Conservation (phyloP, 2,797 vertebrate genomes). For the Galago senegalensis region DNA sequence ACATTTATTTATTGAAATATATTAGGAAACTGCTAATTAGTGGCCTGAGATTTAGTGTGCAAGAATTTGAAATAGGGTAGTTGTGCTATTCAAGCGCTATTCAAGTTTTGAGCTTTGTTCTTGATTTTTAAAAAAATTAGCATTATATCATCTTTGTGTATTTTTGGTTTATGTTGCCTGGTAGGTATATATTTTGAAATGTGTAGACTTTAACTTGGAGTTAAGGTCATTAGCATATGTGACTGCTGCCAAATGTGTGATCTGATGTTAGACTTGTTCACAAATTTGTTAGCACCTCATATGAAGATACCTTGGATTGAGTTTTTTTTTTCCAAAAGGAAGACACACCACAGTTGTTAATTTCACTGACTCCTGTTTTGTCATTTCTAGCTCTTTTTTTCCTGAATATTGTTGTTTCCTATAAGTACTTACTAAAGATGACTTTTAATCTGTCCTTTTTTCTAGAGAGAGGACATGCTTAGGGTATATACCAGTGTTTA, state of each 20-base stretch:
- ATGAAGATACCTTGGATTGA: neutral
- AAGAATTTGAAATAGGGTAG: neutral
- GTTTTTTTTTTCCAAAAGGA: neutral
- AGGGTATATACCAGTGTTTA: neutral
- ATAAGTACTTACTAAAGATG: neutral
- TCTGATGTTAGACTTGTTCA: neutral
- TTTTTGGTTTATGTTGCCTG: neutral
- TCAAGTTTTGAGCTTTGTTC: neutral
- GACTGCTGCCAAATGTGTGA: neutral
- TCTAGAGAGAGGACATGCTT: neutral
- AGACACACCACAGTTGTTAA: neutral
- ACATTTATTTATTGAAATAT: neutral
- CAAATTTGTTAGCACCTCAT: neutral
- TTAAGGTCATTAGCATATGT: fast-evolving
- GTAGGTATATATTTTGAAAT: no score
- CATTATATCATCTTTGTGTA: neutral
- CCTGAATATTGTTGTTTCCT: neutral
- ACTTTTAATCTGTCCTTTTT: neutral
- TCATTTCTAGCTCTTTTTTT: neutral
- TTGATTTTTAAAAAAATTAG: neutral
- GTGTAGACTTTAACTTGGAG: neutral
- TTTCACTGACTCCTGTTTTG: neutral
- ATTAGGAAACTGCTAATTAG: neutral
- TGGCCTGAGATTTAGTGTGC: neutral
- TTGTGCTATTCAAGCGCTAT: neutral